Base-by-base conservation (phyloP, 2,113 vertebrate genomes). In the Acanthisitta chloris region DNA sequence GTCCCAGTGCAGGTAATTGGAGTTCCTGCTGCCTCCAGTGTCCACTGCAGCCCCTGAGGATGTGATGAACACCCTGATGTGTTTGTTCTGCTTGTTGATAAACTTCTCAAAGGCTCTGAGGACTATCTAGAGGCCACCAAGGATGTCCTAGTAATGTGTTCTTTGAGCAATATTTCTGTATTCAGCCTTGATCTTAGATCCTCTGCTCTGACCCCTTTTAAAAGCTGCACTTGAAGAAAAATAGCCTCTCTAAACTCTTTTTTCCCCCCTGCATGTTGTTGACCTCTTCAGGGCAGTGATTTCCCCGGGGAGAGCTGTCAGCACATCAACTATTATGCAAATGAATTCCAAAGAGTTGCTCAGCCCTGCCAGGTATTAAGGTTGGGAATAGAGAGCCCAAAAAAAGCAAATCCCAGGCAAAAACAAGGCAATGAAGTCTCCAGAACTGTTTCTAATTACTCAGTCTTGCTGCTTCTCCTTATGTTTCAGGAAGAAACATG, bases 371-470 rank as follows among this genome's bases (percentile, higher is more conserved):
- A 96, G 92, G 90, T 97, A 81, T 81, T 78, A 45, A 86, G 69
- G 73, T 21, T 93, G 69, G 64, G 86, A 96, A 74, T 36, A 92
- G 65, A n/a, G 72, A 83, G 58, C 38, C 55, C 12, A 7, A 90
- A 82, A 7, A 90, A 82, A 96, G 74, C 72, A 90, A 94, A 92
- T 49, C 94, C 54, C 62, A 54, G 69, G 71, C n/a, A 58, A 95
- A 93, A 95, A 79, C 61, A 92, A 81, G 81, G 18, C 78, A 86
- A 91, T 49, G 29, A 96, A 83, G 42, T 59, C 95, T 78, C 72
- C 0, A 4, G 40, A 80, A 58, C 86, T 86, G 94, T 89, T 95
- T 96, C 78, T 62, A 92, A 82, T 96, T 89, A 76, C 23, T 82
- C 42, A 51, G 72, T 61, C 64, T 80, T 1, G 2, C 66, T 90